Conservation (phyloP, 2,888 invertebrate genomes). For the Trichopria drosophilae region DNA sequence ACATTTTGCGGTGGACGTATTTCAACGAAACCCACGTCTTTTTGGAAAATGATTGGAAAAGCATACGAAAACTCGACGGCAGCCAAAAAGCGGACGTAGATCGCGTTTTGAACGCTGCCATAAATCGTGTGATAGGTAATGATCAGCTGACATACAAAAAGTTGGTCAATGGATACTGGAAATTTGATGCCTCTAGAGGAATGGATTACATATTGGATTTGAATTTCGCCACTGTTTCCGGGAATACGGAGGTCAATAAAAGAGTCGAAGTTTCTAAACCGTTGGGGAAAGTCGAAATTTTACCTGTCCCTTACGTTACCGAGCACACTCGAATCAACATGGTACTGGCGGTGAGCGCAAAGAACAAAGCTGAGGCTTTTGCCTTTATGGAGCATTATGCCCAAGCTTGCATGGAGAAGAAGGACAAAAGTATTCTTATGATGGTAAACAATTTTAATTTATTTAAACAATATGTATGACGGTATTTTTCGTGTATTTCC, state of each 20-base stretch:
- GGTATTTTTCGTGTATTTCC: neutral
- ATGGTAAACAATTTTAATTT: slow-evolving; percentile 61
- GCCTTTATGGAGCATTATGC: slow-evolving; percentile 76
- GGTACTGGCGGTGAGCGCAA: slow-evolving; percentile 70
- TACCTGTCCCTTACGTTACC: slow-evolving; percentile 93
- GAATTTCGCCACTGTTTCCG: slow-evolving; percentile 62
- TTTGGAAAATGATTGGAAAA: slow-evolving; percentile 78
- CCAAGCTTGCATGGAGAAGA: slow-evolving; percentile 71
- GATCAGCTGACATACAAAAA: slow-evolving; percentile 62
- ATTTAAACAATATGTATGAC: too few relatives aligned
- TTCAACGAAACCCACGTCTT: slow-evolving; percentile 84
- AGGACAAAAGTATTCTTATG: slow-evolving; percentile 77
- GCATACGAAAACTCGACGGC: slow-evolving; percentile 66
- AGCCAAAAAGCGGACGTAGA: slow-evolving; percentile 72
- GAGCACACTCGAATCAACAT: slow-evolving; percentile 84
- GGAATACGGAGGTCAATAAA: slow-evolving; percentile 60
- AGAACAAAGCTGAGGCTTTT: slow-evolving; percentile 62
- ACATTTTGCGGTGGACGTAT: slow-evolving; percentile 83
- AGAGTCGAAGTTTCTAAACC: slow-evolving; percentile 82
- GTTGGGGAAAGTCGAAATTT: slow-evolving; percentile 83
- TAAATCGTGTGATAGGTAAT: slow-evolving; percentile 61
- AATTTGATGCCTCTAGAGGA: slow-evolving; percentile 81
- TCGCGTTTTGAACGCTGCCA: slow-evolving; percentile 62
- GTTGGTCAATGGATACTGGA: slow-evolving; percentile 72
- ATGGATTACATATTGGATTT: slow-evolving; percentile 83